Conservation (phyloP, 2,888 invertebrate species). For the Invenusta paracnida region DNA sequence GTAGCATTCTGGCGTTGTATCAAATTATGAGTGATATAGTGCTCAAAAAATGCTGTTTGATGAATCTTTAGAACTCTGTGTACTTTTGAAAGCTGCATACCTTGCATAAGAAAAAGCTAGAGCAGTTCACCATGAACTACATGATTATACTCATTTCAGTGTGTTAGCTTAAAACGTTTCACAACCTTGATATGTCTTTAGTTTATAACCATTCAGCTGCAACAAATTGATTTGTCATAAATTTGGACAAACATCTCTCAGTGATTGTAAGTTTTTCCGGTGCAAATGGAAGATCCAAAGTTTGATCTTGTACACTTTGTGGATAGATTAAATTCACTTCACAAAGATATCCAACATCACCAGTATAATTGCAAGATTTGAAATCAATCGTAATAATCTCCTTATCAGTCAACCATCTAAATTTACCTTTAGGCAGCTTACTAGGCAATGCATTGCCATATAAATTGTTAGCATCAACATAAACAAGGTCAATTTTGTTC, state of each 20-base stretch:
- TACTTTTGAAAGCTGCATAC: too few species aligned
- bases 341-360: too few species aligned
- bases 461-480: background rate
- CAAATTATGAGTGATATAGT: background rate
- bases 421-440: too few species aligned
- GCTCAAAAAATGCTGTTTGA: background rate
- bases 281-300: background rate
- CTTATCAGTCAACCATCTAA: too few species aligned
- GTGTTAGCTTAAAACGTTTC: background rate
- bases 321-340: background rate
- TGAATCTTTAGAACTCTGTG: too few species aligned
- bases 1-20: background rate
- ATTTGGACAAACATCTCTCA: background rate
- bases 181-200: background rate
- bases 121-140: background rate
- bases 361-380: too few species aligned
- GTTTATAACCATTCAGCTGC: background rate
- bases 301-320: background rate
- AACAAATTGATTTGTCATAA: background rate
- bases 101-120: too few species aligned
- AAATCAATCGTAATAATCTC: too few species aligned
- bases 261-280: background rate
- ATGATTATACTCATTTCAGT: background rate
- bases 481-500: background rate
- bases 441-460: background rate